Evolutionary conservation across 2,888 invertebrate genomes (phyloP).

Genomic region (Crematogaster levior): DNA sequence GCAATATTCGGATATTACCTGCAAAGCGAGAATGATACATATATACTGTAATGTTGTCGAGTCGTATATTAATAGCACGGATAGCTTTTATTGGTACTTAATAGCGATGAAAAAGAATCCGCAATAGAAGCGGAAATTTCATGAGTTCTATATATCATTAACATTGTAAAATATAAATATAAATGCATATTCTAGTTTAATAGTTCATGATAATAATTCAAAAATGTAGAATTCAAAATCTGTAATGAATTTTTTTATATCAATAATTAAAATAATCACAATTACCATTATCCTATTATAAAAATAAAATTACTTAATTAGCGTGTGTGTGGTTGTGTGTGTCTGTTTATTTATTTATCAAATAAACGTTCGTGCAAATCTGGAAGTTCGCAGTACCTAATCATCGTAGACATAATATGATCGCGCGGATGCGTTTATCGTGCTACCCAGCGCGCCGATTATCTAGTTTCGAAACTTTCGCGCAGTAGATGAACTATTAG

Average conservation of each 20-base stretch:
- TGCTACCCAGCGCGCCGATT: conserved; percentile 50
- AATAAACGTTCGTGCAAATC: conserved; percentile 6
- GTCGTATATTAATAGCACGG: neutral
- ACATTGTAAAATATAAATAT: neutral
- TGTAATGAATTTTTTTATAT: neutral
- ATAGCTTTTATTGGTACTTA: conserved; percentile 7
- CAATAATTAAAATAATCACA: neutral
- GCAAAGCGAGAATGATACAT: conserved; percentile 57
- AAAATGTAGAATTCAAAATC: neutral
- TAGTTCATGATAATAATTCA: neutral
- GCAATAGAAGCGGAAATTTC: neutral
- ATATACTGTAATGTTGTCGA: neutral
- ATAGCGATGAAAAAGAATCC: neutral
- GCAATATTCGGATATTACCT: conserved; percentile 88
- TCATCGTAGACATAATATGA: conserved; percentile 55
- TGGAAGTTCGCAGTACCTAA: conserved; percentile 21
- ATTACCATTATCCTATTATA: neutral
- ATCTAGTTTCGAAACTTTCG: conserved; percentile 65
- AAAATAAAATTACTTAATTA: neutral
- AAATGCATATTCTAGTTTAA: neutral
- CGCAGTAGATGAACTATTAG: conserved; percentile 63
- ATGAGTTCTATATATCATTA: neutral
- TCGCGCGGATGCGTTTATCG: conserved; percentile 59
- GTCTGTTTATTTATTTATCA: neutral
- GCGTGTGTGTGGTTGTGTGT: neutral